phyloP scores from a whole-genome alignment of 2,888 invertebrate genomes.

The Ceriagrion tenellum region DNA sequence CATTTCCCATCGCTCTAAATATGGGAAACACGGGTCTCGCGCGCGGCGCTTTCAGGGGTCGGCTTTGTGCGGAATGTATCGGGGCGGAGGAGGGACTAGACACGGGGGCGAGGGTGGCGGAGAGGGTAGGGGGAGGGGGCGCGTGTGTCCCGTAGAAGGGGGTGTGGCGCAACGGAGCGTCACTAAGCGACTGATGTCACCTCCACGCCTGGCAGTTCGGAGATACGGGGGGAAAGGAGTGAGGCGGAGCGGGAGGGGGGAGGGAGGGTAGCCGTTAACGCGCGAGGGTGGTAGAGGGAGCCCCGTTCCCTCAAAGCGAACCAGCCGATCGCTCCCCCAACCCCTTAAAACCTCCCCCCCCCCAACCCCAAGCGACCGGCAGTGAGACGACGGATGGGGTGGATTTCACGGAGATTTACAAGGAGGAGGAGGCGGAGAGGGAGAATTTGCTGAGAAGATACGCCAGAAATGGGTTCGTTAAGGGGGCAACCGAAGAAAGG shows the following conservation, averaged over 20 bases:
- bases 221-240: neutral
- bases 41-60: neutral
- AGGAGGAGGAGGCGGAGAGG: neutral
- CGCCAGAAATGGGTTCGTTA: neutral
- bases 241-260: neutral
- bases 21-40: neutral
- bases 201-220: slow-evolving; percentile 29
- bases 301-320: neutral
- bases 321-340: neutral
- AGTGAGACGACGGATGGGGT: neutral
- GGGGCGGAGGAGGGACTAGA: neutral
- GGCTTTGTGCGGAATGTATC: too few relatives aligned
- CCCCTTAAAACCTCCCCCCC: too few relatives aligned
- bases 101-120: neutral
- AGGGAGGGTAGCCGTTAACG: neutral
- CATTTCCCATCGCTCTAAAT: neutral
- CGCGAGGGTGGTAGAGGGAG: neutral
- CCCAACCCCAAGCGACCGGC: too few relatives aligned
- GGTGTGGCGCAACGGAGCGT: neutral
- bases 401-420: neutral
- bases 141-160: slow-evolving; percentile 4
- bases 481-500: neutral
- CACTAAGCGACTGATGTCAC: slow-evolving; percentile 55
- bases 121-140: neutral
- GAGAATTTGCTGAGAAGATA: neutral